Evolutionary conservation across 2,888 invertebrate genomes (phyloP).

Genomic region (Chloroclysta siterata): DNA sequence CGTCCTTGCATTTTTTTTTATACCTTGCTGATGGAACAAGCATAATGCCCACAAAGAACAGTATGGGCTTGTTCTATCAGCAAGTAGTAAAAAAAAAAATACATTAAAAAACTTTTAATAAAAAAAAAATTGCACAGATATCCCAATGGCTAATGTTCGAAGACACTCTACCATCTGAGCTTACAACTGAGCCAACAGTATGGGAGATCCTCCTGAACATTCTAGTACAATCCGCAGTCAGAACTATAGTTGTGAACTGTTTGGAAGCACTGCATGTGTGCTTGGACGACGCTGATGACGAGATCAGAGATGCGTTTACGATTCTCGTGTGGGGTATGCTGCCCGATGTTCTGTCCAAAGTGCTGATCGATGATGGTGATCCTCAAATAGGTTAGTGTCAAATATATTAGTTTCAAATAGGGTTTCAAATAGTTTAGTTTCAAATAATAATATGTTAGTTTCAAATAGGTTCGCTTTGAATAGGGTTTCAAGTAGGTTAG

Average conservation of each 20-base stretch:
- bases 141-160: constrained; percentile 74
- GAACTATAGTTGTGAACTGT: constrained; percentile 58
- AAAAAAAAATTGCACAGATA: too few species aligned
- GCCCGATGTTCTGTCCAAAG: constrained; percentile 66
- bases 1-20: constrained; percentile 43
- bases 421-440: too few species aligned
- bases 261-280: constrained; percentile 61
- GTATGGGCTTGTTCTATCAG: too few species aligned
- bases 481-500: too few species aligned
- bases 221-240: constrained; percentile 57
- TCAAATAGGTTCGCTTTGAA: too few species aligned
- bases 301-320: constrained; percentile 59
- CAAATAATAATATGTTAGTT: too few species aligned
- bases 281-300: constrained; percentile 61
- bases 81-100: too few species aligned
- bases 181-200: constrained; percentile 60
- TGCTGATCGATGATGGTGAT: constrained; percentile 60
- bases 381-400: constrained; percentile 65
- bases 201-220: constrained; percentile 72
- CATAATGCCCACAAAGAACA: too few species aligned
- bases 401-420: too few species aligned
- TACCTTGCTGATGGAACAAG: too few species aligned
- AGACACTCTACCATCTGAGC: constrained; percentile 65
- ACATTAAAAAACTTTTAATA: too few species aligned
- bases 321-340: constrained; percentile 64